Percentiles rank a stretch among this genome's conserved stretches.
Conservation (phyloP, 1,140 invertebrate species). For the Pristionchus pacificus region DNA sequence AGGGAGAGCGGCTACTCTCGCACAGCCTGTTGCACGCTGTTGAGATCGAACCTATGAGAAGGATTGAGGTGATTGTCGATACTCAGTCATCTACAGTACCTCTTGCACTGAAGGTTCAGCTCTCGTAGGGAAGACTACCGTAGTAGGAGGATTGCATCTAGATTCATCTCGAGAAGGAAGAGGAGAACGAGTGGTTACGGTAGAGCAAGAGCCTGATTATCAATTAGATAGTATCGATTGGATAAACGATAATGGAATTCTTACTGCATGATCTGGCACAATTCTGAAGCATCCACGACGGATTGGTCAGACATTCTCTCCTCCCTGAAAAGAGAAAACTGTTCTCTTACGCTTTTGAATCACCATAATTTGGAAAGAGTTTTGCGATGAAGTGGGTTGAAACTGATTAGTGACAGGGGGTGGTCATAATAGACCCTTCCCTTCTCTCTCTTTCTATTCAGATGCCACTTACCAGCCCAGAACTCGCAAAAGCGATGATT, state of each 20-base stretch:
- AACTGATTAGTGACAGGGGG: too few species aligned
- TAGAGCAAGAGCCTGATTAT: conserved; percentile 10
- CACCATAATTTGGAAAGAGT: too few species aligned
- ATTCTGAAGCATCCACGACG: conserved; percentile 24
- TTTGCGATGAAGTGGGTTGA: too few species aligned
- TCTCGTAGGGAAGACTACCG: conserved; percentile 9
- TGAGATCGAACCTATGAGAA: conserved; percentile 4
- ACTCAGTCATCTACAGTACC: conserved; percentile 10
- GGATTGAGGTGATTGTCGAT: conserved; percentile 17
- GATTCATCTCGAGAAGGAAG: conserved; percentile 2
- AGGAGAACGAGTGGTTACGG: not conserved
- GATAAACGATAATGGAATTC: conserved; percentile 6
- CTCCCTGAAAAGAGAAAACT: conserved; percentile 5
- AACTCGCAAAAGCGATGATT: conserved; percentile 15
- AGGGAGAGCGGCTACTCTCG: conserved; percentile 14
- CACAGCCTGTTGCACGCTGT: conserved; percentile 8
- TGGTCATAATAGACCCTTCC: too few species aligned
- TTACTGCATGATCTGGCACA: conserved; percentile 20
- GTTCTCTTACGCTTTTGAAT: too few species aligned
- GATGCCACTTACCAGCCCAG: conserved; percentile 6
- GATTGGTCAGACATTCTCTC: conserved; percentile 27
- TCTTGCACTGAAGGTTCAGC: conserved; percentile 15
- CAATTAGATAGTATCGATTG: conserved; percentile 7
- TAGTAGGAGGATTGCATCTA: not conserved
- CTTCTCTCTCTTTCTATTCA: not conserved